These are phyloP conservation scores for Scaptomyza graminum DNA, from an alignment of 1,140 invertebrate species.

Conservation along the genomic window DNA sequence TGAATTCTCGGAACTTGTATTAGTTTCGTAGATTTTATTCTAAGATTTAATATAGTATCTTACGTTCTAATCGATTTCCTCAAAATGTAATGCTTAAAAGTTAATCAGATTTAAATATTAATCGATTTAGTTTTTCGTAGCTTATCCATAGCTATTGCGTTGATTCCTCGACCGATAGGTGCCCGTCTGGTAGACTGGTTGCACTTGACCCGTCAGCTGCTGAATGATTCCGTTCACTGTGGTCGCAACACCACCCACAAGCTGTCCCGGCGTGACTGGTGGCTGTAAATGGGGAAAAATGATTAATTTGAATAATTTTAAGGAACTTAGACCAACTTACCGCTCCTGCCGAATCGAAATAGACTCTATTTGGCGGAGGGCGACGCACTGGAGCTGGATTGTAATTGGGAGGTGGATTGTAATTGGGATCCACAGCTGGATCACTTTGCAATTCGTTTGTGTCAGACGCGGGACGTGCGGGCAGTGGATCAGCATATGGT, in stretches of 20 bases:
- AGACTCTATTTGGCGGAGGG: constrained; percentile 74
- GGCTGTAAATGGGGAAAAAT: constrained; percentile 35
- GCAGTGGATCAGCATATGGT: constrained; percentile 30
- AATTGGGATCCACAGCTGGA: constrained; percentile 76
- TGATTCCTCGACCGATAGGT: constrained; percentile 42
- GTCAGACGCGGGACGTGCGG: constrained; percentile 31
- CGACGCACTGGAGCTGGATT: constrained; percentile 55
- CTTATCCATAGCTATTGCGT: constrained; percentile 62
- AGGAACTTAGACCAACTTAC: constrained; percentile 43
- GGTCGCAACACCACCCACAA: constrained; percentile 71
- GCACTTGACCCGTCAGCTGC: constrained; percentile 77
- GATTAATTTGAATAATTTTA: not conserved
- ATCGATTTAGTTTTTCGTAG: not conserved
- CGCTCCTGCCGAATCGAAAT: constrained; percentile 75
- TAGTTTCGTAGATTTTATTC: not conserved
- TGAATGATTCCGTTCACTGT: constrained; percentile 81
- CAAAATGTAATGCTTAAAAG: constrained; percentile 34
- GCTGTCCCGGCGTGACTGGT: constrained; percentile 71
- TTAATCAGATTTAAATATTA: constrained; percentile 35
- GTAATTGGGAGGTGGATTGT: constrained; percentile 67
- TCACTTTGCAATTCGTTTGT: constrained; percentile 62
- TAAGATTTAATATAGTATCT: not conserved
- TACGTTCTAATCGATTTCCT: not conserved
- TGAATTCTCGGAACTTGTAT: no score
- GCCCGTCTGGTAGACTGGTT: constrained; percentile 76